Percentiles rank a stretch among this genome's conserved stretches.
phyloP scores from a whole-genome alignment of 2,113 vertebrate species.

The Mormyrus iriodes region DNA sequence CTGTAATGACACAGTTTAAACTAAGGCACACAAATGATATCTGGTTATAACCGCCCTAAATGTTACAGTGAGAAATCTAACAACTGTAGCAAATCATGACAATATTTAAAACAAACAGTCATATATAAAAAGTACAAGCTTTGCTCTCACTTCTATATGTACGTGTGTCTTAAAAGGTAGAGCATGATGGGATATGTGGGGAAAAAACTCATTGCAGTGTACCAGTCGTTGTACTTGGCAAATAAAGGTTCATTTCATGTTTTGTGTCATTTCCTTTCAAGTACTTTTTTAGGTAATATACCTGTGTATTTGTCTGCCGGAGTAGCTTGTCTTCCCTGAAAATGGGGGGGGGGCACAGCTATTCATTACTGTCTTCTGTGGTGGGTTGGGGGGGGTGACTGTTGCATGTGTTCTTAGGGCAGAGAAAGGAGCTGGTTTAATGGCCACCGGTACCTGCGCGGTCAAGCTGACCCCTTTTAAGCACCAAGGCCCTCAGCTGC shows the following conservation, averaged over 20 bases:
- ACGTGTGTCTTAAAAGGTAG: neutral
- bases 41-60: neutral
- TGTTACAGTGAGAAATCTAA: neutral
- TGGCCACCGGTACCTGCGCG: conserved; percentile 39
- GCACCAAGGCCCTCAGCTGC: conserved; percentile 39
- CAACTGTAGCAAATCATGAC: neutral
- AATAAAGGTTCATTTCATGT: neutral
- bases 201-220: neutral
- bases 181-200: neutral
- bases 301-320: neutral
- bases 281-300: neutral
- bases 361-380: neutral
- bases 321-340: neutral
- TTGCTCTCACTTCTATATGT: neutral
- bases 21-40: neutral
- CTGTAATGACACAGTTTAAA: neutral
- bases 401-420: conserved; percentile 24
- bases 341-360: neutral
- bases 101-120: neutral
- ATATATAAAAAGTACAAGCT: neutral
- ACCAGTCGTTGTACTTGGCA: neutral
- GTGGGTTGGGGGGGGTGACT: neutral
- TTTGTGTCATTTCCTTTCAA: neutral
- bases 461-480: conserved; percentile 27
- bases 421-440: conserved; percentile 52